Evolutionary conservation across 1,140 invertebrate species (phyloP).

Genomic region (Orussus abietinus): DNA sequence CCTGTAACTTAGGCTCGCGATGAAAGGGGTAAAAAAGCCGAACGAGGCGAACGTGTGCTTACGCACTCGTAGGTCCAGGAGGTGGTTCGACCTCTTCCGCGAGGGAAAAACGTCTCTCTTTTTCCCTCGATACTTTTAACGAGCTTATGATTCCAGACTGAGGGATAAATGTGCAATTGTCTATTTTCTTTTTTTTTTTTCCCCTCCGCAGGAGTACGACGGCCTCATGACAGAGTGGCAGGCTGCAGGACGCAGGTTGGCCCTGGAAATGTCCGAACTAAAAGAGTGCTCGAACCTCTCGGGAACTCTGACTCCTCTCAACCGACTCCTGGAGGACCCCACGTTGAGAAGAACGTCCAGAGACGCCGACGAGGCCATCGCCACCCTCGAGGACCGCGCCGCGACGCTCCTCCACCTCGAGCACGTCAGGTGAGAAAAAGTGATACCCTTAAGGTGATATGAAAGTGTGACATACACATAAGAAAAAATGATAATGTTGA

Average conservation of each 20-base stretch:
- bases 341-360: conserved; percentile 44
- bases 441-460: no score
- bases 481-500: no score
- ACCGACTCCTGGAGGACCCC: conserved; percentile 44
- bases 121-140: no score
- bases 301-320: conserved; percentile 45
- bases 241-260: conserved; percentile 44
- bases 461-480: no score
- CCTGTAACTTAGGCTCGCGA: no score
- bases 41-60: no score
- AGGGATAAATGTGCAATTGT: no score
- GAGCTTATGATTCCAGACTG: no score
- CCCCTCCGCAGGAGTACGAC: conserved; percentile 42
- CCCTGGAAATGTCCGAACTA: conserved; percentile 50
- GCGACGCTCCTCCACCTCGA: conserved; percentile 40
- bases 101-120: no score
- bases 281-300: conserved; percentile 45
- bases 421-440: conserved; percentile 44
- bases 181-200: conserved; percentile 1
- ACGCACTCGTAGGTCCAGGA: no score
- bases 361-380: conserved; percentile 43
- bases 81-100: no score
- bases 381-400: conserved; percentile 43
- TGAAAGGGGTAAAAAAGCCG: no score
- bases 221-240: conserved; percentile 50